Evolutionary conservation across 2,888 invertebrate genomes (phyloP).

Genomic region (Epirrhoe alternata): DNA sequence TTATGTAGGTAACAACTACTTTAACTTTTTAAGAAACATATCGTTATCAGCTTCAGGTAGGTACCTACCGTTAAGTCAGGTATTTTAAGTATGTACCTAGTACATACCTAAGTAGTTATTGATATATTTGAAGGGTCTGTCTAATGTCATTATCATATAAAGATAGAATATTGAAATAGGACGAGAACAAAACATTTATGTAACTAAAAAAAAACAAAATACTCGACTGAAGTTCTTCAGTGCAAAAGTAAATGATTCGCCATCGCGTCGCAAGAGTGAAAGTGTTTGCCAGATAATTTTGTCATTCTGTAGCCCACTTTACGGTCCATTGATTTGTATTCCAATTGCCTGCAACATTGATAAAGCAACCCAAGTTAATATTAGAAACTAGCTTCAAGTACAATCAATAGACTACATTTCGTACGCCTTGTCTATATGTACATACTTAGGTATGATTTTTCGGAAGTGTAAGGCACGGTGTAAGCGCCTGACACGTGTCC

Average conservation of each 20-base stretch:
- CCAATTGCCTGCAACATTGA: conserved; percentile 20
- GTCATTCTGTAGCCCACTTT: conserved; percentile 27
- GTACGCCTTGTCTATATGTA: too few relatives aligned
- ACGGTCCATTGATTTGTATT: conserved; percentile 24
- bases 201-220: background rate
- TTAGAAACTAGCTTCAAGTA: background rate
- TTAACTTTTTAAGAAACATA: too few relatives aligned
- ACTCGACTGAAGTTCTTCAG: background rate
- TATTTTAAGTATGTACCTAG: too few relatives aligned
- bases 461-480: too few relatives aligned
- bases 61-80: too few relatives aligned
- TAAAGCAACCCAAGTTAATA: conserved; percentile 11
- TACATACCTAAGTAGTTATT: too few relatives aligned
- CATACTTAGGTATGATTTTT: too few relatives aligned
- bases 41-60: too few relatives aligned
- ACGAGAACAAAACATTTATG: background rate
- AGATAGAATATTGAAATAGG: background rate
- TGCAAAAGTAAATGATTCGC: background rate
- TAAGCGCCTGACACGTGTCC: too few relatives aligned
- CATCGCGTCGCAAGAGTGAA: conserved; percentile 19
- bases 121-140: too few relatives aligned
- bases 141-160: too few relatives aligned
- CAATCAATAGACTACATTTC: background rate
- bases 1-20: too few relatives aligned
- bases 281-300: conserved; percentile 23